Base-by-base conservation (phyloP, 1,140 invertebrate genomes). In the Meloidogyne floridensis region DNA sequence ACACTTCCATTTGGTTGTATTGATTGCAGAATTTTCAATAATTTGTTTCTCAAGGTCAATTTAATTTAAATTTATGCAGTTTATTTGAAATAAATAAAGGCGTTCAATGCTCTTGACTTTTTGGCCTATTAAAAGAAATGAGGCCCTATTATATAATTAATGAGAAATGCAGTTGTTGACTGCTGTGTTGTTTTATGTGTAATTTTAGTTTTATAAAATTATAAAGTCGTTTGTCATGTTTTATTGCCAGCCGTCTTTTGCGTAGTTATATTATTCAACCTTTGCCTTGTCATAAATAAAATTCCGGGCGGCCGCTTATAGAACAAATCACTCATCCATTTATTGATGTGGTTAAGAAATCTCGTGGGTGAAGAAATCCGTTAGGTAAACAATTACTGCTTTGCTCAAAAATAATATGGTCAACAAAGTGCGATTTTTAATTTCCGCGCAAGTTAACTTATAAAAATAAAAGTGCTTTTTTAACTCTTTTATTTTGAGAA, bases 31-130 rank as follows among this genome's bases (percentile, higher is more conserved):
- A 18, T 73, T 73, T 73, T 73, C 51, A 73, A 73, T 15, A 5
- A 73, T 73, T 73, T 53, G n/a, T 65, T 18, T 65, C n/a, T 65
- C 59, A 65, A 65, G 59, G 59, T 65, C 59, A 65, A 65, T 65
- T 65, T n/a, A 65, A 65, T 65, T 65, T 65, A 65, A 65, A 65
- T n/a, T 65, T 65, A 65, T 65, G 3, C n/a, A 65, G 15, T 65
- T 59, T 15, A 5, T 59, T 59, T 59, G 11, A 59, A 5, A 15
- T 11, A 65, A 65, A n/a, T n/a, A n/a, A 65, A 65, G n/a, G 6
- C n/a, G 59, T 65, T 65, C 59, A 65, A 65, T 65, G 59, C 59
- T 65, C 59, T 65, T n/a, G 59, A 65, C n/a, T 15, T 65, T 65
- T 65, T 65, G 59, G 59, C 59, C 59, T 65, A n/a, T 65, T 65